Evolutionary conservation across 2,113 vertebrate genomes (phyloP).

Genomic region (human): DNA sequence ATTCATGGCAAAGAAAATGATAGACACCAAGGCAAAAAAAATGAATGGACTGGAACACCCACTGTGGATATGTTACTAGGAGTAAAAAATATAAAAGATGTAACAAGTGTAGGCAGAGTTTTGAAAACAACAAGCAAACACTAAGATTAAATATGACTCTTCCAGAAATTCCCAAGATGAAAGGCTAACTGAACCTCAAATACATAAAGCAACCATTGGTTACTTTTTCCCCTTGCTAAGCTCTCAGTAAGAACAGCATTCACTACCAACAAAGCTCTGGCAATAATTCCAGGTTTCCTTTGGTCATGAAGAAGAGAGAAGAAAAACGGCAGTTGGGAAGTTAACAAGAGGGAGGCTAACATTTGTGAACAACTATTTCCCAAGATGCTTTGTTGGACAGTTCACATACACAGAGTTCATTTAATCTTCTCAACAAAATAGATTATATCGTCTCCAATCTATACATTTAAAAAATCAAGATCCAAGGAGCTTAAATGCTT

Average conservation of each 20-base stretch:
- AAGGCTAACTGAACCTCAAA: not conserved
- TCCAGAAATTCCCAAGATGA: not conserved
- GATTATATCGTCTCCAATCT: not conserved
- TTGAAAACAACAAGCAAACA: not conserved
- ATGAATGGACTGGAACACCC: not conserved
- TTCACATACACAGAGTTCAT: not conserved
- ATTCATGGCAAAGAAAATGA: not conserved
- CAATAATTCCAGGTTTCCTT: not conserved
- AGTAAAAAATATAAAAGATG: not conserved
- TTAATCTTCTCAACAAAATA: not conserved
- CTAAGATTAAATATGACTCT: not conserved
- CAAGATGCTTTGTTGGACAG: not conserved
- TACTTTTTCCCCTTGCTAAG: not conserved
- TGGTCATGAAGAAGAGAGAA: not conserved
- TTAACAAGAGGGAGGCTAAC: not conserved
- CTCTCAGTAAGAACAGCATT: not conserved
- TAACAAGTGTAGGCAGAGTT: not conserved
- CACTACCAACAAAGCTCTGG: not conserved
- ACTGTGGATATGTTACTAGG: not conserved
- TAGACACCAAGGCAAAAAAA: not conserved
- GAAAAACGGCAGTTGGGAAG: not conserved
- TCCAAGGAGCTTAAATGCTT: not conserved
- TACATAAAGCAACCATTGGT: not conserved
- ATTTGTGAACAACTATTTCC: conserved; percentile 10
- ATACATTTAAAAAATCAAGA: not conserved